These are phyloP conservation scores for Ectemnius cavifrons DNA, from an alignment of 2,888 invertebrate genomes.

Conservation along the genomic window DNA sequence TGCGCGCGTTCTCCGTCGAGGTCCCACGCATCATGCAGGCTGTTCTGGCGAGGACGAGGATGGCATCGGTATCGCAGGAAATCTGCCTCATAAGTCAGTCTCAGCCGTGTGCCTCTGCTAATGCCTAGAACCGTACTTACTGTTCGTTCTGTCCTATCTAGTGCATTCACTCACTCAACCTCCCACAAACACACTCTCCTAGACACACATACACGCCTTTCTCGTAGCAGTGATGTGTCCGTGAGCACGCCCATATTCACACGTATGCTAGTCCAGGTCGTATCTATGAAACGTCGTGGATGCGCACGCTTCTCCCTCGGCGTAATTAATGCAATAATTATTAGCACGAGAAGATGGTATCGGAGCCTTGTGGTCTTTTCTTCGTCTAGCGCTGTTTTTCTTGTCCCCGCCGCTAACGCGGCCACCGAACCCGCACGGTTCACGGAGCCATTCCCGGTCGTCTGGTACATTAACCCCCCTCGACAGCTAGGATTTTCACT, in stretches of 20 bases:
- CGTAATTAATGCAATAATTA: slow-evolving; percentile 74
- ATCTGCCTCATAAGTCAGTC: slow-evolving; percentile 63
- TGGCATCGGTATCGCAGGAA: slow-evolving; percentile 54
- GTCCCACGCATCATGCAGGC: slow-evolving; percentile 49
- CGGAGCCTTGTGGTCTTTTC: slow-evolving; percentile 61
- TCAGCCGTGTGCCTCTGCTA: slow-evolving; percentile 58
- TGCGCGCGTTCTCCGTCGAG: slow-evolving; percentile 51
- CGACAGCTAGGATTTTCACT: no score
- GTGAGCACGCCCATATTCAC: neutral
- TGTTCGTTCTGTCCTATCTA: slow-evolving; percentile 46
- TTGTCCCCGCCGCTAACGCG: slow-evolving; percentile 53
- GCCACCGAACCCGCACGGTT: slow-evolving; percentile 59
- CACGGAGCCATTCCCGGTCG: slow-evolving; percentile 23
- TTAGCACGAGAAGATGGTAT: slow-evolving; percentile 74
- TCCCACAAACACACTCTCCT: slow-evolving; percentile 28
- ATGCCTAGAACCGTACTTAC: slow-evolving; percentile 46
- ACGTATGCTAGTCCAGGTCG: slow-evolving; percentile 17
- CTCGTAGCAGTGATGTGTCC: neutral
- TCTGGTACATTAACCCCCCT: neutral
- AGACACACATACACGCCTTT: slow-evolving; percentile 17
- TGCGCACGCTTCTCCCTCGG: slow-evolving; percentile 47
- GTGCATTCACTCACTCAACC: slow-evolving; percentile 10
- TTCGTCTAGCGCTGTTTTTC: slow-evolving; percentile 65
- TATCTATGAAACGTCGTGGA: slow-evolving; percentile 52
- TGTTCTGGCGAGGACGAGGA: slow-evolving; percentile 33